Evolutionary conservation across 2,113 vertebrate species (phyloP).

Genomic region (Syrrhaptes paradoxus): DNA sequence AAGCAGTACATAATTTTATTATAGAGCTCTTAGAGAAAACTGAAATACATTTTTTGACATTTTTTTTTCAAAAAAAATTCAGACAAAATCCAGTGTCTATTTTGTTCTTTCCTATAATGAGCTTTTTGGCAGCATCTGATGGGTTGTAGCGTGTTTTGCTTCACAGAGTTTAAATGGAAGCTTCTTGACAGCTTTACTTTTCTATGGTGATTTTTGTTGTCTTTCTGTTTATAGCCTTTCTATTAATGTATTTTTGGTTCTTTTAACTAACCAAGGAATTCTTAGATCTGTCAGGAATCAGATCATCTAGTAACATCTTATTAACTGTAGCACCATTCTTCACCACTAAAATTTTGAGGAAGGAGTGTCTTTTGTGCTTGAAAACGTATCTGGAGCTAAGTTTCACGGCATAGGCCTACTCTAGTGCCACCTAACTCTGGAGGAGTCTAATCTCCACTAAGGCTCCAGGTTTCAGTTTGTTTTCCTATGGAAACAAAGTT

Average conservation of each 20-base stretch:
- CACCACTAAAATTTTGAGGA: not conserved
- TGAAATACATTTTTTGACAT: not conserved
- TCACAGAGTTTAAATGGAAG: not conserved
- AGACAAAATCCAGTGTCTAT: not conserved
- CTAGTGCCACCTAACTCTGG: not conserved
- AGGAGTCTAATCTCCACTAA: not conserved
- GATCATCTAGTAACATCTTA: not conserved
- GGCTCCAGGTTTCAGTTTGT: not conserved
- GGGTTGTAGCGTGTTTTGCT: not conserved
- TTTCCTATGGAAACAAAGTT: not conserved
- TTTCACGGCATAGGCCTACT: not conserved
- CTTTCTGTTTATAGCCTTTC: not conserved
- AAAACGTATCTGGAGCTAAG: not conserved
- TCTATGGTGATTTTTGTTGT: not conserved
- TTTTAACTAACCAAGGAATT: not conserved
- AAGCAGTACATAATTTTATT: fast-evolving
- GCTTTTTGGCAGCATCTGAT: not conserved
- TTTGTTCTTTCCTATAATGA: not conserved
- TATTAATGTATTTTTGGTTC: not conserved
- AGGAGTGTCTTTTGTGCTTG: not conserved
- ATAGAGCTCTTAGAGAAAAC: not conserved
- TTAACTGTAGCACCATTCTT: not conserved
- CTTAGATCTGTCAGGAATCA: not conserved
- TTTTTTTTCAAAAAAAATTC: not conserved
- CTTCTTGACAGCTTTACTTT: not conserved